Evolutionary conservation across 2,113 vertebrate species (phyloP), one percentile per base, ranked within the genome.

Genomic region (Gadus chalcogrammus): DNA sequence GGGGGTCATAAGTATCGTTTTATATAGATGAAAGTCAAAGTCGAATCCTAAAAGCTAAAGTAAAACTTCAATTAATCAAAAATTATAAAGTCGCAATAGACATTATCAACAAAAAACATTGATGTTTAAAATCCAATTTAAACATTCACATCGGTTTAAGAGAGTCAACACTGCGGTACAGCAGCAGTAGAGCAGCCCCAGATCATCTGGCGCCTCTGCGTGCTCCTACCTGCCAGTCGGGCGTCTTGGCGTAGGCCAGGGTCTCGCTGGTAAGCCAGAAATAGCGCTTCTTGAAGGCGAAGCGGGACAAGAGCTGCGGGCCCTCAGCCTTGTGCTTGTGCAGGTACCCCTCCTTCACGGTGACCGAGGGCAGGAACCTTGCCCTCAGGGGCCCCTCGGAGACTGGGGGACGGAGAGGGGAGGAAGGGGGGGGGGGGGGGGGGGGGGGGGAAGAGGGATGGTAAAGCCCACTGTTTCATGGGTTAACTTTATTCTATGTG

Each of bases 201-300:
- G 3, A 35, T 35, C 4, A 1, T 35, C 6, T 24, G 13, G 60
- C 15, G 12, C n/a, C 28, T 24, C 17, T 22, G 17, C 35, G 17
- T 35, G 55, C 48, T 20, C 88, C 31, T 67, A 97, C 95, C 94
- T 95, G 95, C 85, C 93, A 92, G 52, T 93, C 90, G 0, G 93
- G 88, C 3, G 81, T 89, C 88, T 94, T 97, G 85, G 95, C 91
- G 27, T 92, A 95, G 73, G 92, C 91, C 24, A 98, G 85, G 0
- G 85, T 87, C 85, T 95, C 91, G 12, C 90, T 90, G 1, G 89
- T 97, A 73, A 98, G 88, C 93, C 94, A 93, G 91, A 97, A 96
- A 78, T 95, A 96, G 38, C 94, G 93, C 77, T 96, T 97, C 91
- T 95, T 96, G 85, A 95, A 97, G 77, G 94, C 73, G 1, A 96